A percentile compares a stretch with the other conserved stretches of the same genome.
These are phyloP conservation scores for Emydoidea blandingii DNA, from an alignment of 2,797 vertebrate genomes.

Conservation along the genomic window DNA sequence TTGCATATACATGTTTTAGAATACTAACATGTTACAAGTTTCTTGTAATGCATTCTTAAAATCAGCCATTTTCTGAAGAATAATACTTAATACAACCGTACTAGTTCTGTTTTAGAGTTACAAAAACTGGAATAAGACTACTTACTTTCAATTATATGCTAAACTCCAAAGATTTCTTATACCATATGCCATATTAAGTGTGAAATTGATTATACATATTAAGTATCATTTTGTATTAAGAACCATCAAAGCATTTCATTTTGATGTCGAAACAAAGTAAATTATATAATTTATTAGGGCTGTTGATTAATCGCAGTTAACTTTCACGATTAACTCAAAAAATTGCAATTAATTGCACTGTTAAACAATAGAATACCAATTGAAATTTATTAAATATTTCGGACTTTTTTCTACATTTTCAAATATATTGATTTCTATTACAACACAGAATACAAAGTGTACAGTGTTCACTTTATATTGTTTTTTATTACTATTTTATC, in stretches of 20 bases:
- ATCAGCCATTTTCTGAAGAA: not conserved
- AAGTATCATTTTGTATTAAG: not conserved
- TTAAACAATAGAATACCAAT: too few relatives aligned
- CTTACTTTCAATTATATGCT: not conserved
- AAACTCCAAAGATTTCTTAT: not conserved
- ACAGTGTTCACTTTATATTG: too few relatives aligned
- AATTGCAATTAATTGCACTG: too few relatives aligned
- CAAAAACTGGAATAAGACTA: not conserved
- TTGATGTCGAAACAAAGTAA: not conserved
- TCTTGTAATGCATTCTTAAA: not conserved
- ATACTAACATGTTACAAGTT: too few relatives aligned
- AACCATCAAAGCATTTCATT: not conserved
- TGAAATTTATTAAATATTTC: too few relatives aligned
- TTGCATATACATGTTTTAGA: not conserved
- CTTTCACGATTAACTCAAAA: too few relatives aligned
- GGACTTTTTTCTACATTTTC: too few relatives aligned
- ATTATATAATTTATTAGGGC: not conserved
- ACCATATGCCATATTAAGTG: not conserved
- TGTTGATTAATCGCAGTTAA: too few relatives aligned
- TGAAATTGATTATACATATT: not conserved
- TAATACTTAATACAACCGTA: not conserved
- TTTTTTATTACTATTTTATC: too few relatives aligned
- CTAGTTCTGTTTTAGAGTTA: not conserved
- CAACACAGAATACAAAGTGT: too few relatives aligned
- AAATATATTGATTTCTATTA: too few relatives aligned